Base-by-base conservation (phyloP, 2,113 vertebrate genomes). In the Enhydra lutris region DNA sequence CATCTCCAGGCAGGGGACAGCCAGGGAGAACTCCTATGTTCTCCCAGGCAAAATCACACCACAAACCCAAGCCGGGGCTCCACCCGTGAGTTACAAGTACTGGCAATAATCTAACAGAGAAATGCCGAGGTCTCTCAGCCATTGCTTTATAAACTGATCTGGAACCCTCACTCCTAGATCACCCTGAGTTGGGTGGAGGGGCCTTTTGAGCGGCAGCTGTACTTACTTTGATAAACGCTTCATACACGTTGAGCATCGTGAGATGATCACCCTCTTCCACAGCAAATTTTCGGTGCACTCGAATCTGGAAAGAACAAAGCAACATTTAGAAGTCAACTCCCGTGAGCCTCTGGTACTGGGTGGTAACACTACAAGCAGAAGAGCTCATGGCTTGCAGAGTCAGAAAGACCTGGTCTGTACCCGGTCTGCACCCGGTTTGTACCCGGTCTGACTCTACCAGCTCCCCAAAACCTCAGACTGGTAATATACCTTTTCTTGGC, bases 181-280 rank as follows among this genome's bases (percentile, higher is more conserved):
- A 6, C 29, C 11, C 29, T 5, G 0, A 34, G 50, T 21, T 42
- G 10, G 13, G 2, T 11, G 76, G 29, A 79, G 50, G 18, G 29
- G 31, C 26, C 76, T 47, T 39, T 1, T 0, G 2, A n/a, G 67
- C 0, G 20, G 63, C 0, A 36, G 29, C 31, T 34, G 39, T 52
- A 97, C 99, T 98, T 98, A 99, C 99, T 99, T 99, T 99, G 96
- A 99, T 99, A 98, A 99, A 99, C 7, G 99, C 99, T 98, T 99
- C 99, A 63, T 99, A 99, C 71, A 99, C 99, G 34, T 99, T 99
- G 97, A 99, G 99, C 99, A 99, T 99, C 65, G 99, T 99, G 94
- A 99, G 99, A 94, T 99, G 99, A 95, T 99, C 99, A 39, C 99
- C 99, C 95, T 99, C 99, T 17, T 99, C 99, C 89, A 99, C 99